phyloP scores from a whole-genome alignment of 1,140 invertebrate species.

The Choristoneura fumiferana region DNA sequence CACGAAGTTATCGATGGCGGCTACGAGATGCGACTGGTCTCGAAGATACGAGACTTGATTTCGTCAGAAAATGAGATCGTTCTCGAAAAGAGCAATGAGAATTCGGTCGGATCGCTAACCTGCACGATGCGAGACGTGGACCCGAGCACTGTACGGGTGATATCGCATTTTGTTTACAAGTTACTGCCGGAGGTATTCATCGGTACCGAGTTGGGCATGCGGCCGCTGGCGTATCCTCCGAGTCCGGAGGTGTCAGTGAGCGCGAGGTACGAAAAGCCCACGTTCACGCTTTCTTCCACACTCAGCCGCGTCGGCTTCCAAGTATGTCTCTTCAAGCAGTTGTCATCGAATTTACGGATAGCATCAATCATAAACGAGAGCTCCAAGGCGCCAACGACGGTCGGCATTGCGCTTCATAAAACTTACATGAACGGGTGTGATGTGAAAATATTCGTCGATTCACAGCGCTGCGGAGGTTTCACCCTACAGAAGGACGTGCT shows the following conservation, averaged over 20 bases:
- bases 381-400: constrained; percentile 31
- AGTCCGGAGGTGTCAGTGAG: constrained; percentile 49
- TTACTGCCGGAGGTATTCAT: constrained; percentile 45
- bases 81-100: constrained; percentile 48
- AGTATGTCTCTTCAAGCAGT: constrained; percentile 58
- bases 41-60: constrained; percentile 59
- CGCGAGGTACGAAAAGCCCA: constrained; percentile 48
- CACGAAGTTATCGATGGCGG: constrained; percentile 47
- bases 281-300: constrained; percentile 53
- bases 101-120: constrained; percentile 48
- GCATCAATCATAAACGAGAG: constrained; percentile 55
- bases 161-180: constrained; percentile 61
- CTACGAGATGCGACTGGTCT: constrained; percentile 51
- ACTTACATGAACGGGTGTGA: constrained; percentile 52
- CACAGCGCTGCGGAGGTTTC: constrained; percentile 59
- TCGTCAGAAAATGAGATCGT: constrained; percentile 62
- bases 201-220: constrained; percentile 49
- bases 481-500: constrained; percentile 58
- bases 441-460: constrained; percentile 66
- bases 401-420: constrained; percentile 61
- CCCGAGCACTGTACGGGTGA: constrained; percentile 46
- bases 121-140: constrained; percentile 58
- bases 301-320: constrained; percentile 54
- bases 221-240: constrained; percentile 39
- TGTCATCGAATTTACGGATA: constrained; percentile 53